Conservation (phyloP, 1,140 invertebrate species). For the Phthorimaea operculella region DNA sequence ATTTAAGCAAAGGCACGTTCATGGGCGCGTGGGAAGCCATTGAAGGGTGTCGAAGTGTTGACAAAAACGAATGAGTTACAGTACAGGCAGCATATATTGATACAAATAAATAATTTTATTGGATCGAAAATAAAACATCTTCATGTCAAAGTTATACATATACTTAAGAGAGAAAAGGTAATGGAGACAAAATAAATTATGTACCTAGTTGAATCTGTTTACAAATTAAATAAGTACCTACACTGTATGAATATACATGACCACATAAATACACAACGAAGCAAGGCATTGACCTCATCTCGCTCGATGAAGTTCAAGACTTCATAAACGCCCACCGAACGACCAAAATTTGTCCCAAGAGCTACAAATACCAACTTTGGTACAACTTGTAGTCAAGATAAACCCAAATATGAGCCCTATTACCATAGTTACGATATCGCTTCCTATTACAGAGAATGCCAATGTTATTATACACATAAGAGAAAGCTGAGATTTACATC, state of each 20-base stretch:
- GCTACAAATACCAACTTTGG: neutral
- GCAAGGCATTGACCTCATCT: conserved; percentile 1
- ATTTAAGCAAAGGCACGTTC: too few relatives aligned
- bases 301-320: neutral
- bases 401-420: neutral
- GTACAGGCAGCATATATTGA: too few relatives aligned
- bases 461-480: conserved; percentile 9
- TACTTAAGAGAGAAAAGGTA: too few relatives aligned
- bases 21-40: too few relatives aligned
- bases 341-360: neutral
- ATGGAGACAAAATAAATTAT: too few relatives aligned
- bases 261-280: neutral
- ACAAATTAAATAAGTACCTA: too few relatives aligned
- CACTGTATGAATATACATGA: neutral
- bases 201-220: too few relatives aligned
- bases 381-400: neutral
- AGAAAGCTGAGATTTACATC: conserved; percentile 15
- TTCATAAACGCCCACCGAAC: neutral
- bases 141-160: too few relatives aligned
- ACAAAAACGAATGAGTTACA: too few relatives aligned
- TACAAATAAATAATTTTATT: too few relatives aligned
- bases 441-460: neutral
- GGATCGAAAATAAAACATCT: too few relatives aligned
- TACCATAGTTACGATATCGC: conserved; percentile 3
- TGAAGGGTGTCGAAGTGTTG: too few relatives aligned